A percentile compares a stretch with the other conserved stretches of the same genome.
Conservation (phyloP, 2,888 invertebrate genomes). For the Creontiades dilutus region DNA sequence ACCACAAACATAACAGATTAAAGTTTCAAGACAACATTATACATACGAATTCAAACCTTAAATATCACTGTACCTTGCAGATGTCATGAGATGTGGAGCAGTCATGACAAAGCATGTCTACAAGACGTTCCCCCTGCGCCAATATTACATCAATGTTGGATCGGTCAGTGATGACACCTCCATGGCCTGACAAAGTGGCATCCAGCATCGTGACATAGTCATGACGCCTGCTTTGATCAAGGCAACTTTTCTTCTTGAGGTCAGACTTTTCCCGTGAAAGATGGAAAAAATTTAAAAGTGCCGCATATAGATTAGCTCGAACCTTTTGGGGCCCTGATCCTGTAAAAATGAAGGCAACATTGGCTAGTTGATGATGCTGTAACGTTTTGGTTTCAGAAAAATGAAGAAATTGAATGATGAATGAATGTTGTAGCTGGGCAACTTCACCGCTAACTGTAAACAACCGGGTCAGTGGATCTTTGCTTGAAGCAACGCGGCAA, state of each 20-base stretch:
- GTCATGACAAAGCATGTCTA: slow-evolving; percentile 91
- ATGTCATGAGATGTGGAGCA: slow-evolving; percentile 93
- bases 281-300: slow-evolving; percentile 88
- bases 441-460: too few species aligned
- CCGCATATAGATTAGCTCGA: slow-evolving; percentile 91
- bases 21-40: background rate
- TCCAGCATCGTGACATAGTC: slow-evolving; percentile 71
- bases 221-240: slow-evolving; percentile 40
- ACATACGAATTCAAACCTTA: too few species aligned
- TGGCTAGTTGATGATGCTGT: too few species aligned
- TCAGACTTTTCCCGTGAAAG: slow-evolving; percentile 81
- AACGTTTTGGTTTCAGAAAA: too few species aligned
- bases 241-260: slow-evolving; percentile 52
- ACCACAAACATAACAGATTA: background rate
- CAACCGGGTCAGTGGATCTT: too few species aligned
- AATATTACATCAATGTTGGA: slow-evolving; percentile 73
- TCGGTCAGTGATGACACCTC: slow-evolving; percentile 45
- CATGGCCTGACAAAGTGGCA: slow-evolving; percentile 51
- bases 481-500: too few species aligned
- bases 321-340: slow-evolving; percentile 91
- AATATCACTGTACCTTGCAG: slow-evolving; percentile 83
- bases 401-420: too few species aligned
- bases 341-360: slow-evolving; percentile 61
- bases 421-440: too few species aligned
- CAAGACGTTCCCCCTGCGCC: slow-evolving; percentile 89